These are phyloP conservation scores for Mythimna albipuncta DNA, from an alignment of 2,888 invertebrate genomes.

Conservation along the genomic window DNA sequence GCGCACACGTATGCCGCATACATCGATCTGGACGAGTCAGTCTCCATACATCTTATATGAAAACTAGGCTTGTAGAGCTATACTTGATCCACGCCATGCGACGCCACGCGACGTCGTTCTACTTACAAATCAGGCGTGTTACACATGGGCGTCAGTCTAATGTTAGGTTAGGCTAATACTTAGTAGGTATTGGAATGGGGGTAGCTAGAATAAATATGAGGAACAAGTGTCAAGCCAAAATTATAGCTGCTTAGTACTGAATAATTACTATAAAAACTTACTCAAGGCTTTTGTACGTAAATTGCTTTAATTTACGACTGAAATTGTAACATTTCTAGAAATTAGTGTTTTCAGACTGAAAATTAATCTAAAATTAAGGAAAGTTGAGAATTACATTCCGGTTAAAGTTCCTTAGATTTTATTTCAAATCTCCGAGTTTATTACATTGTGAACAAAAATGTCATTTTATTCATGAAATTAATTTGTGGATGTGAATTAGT, in stretches of 20 bases:
- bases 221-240: not conserved
- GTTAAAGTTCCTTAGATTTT: slow-evolving; percentile 12
- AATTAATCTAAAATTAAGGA: slow-evolving; percentile 26
- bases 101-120: no score
- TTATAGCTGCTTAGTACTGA: not conserved
- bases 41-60: no score
- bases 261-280: slow-evolving; percentile 14
- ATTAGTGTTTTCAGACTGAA: slow-evolving; percentile 14
- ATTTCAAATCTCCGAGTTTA: not conserved
- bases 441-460: slow-evolving; percentile 1
- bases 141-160: no score
- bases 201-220: not conserved
- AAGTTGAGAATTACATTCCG: slow-evolving; percentile 26
- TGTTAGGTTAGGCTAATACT: no score
- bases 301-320: slow-evolving; percentile 32
- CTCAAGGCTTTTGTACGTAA: slow-evolving; percentile 15
- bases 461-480: slow-evolving; percentile 1
- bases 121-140: no score
- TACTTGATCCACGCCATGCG: no score
- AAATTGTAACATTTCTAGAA: slow-evolving; percentile 30
- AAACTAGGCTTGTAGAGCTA: no score
- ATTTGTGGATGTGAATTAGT: not conserved
- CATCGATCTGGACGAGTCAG: no score
- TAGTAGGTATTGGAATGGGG: no score
- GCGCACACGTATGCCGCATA: no score